phyloP scores from a whole-genome alignment of 2,797 vertebrate species.

The Arnoldichthys spilopterus region DNA sequence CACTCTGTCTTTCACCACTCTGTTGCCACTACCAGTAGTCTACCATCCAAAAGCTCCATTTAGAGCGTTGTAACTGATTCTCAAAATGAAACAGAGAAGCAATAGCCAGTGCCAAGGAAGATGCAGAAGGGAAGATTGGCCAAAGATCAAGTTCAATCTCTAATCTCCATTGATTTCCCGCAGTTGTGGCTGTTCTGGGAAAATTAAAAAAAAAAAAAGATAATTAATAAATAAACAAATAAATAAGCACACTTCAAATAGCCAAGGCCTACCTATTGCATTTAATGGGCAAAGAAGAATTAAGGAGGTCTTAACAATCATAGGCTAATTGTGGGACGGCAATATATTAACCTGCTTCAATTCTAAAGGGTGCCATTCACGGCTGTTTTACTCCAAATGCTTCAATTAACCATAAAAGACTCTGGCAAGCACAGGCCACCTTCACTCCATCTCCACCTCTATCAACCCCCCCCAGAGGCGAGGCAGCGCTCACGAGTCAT shows the following conservation, averaged over 20 bases:
- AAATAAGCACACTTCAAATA: constrained; percentile 49
- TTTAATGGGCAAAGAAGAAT: constrained; percentile 90
- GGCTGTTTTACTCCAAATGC: constrained; percentile 81
- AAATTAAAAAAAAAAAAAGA: constrained; percentile 59
- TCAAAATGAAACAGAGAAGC: constrained; percentile 20
- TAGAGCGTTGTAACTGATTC: constrained; percentile 19
- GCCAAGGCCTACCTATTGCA: constrained; percentile 74
- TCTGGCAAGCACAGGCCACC: constrained; percentile 72
- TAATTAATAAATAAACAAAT: neutral
- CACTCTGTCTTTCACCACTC: constrained; percentile 27
- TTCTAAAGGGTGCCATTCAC: constrained; percentile 82
- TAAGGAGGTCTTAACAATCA: constrained; percentile 86
- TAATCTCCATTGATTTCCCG: constrained; percentile 70
- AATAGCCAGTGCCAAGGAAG: constrained; percentile 7
- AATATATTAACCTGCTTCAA: constrained; percentile 84
- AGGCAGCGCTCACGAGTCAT: constrained; percentile 71
- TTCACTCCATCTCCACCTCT: constrained; percentile 46
- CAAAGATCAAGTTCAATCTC: constrained; percentile 65
- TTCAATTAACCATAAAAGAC: constrained; percentile 85
- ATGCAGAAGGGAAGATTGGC: constrained; percentile 48
- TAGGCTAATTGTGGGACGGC: constrained; percentile 87
- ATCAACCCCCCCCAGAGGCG: constrained; percentile 51
- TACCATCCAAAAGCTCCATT: constrained; percentile 35
- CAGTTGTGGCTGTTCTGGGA: constrained; percentile 66
- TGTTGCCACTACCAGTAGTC: constrained; percentile 1